Percentiles rank a stretch among this genome's conserved stretches.
Evolutionary conservation across 2,113 vertebrate species (phyloP).

Genomic region (Vulpes ferrilata): DNA sequence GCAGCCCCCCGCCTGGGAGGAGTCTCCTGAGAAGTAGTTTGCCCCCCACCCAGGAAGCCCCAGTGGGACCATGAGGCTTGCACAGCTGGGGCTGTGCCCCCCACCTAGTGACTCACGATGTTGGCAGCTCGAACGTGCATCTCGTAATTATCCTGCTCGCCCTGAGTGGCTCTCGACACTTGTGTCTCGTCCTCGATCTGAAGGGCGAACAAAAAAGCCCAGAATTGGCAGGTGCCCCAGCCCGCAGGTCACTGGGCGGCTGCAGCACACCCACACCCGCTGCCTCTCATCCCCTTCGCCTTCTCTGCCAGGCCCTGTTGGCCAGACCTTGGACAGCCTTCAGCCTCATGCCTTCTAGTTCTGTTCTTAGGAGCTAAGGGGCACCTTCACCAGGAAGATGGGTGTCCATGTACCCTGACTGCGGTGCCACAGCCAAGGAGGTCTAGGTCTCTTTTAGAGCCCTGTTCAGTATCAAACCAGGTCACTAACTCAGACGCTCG

Average conservation of each 20-base stretch:
- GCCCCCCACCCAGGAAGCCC: background rate
- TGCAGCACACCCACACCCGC: accelerated
- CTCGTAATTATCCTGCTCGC: constrained; percentile 98
- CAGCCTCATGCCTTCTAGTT: accelerated
- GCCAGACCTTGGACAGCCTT: accelerated
- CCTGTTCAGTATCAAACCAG: accelerated
- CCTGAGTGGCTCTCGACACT: constrained; percentile 96
- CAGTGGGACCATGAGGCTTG: background rate
- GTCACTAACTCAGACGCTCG: background rate
- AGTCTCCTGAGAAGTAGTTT: background rate
- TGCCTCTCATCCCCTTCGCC: accelerated
- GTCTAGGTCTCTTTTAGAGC: background rate
- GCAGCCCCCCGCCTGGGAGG: background rate
- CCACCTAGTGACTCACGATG: constrained; percentile 91
- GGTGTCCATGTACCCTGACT: accelerated
- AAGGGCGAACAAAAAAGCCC: background rate
- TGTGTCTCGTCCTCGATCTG: constrained; percentile 99
- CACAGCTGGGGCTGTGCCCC: accelerated
- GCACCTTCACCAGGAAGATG: background rate
- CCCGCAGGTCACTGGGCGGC: accelerated
- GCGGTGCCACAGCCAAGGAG: background rate
- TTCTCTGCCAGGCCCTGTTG: accelerated
- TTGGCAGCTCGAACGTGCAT: constrained; percentile 99
- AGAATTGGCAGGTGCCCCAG: background rate
- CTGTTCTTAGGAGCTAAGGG: accelerated